Evolutionary conservation across 2,113 vertebrate genomes (phyloP).

Genomic region (Greenwoodochromis staneri): DNA sequence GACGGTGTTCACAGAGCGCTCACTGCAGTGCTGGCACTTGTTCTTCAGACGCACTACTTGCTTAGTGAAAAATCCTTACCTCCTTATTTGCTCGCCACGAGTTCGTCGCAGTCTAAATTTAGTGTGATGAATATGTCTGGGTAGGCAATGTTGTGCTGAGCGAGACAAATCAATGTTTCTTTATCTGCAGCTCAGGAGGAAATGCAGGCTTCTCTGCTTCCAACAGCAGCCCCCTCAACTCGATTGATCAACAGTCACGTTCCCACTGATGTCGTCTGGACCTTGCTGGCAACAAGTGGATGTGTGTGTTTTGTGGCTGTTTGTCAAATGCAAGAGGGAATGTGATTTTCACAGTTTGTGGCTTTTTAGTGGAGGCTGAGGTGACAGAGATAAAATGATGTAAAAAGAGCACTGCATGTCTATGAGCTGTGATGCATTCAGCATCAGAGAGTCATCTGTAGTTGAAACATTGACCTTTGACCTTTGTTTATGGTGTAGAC

Average conservation of each 20-base stretch:
- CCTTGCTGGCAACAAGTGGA: background rate
- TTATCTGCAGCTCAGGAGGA: constrained; percentile 51
- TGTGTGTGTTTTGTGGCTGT: background rate
- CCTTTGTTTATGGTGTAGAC: background rate
- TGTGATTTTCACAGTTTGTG: background rate
- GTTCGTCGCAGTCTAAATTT: constrained; percentile 49
- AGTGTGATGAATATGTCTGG: constrained; percentile 38
- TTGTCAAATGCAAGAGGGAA: background rate
- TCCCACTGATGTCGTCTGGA: background rate
- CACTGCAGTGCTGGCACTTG: background rate
- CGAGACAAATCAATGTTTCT: constrained; percentile 47
- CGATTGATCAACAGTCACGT: constrained; percentile 23
- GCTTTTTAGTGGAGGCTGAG: background rate
- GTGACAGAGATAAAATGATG: background rate
- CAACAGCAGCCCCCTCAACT: constrained; percentile 12
- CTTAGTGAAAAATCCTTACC: background rate
- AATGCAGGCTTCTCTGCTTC: constrained; percentile 24
- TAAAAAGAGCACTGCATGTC: background rate
- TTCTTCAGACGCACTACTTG: background rate
- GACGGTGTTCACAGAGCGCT: background rate
- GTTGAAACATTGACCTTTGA: background rate
- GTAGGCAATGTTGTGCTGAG: constrained; percentile 42
- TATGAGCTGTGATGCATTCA: background rate
- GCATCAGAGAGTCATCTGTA: background rate
- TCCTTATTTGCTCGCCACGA: background rate